Percentiles rank a stretch among this genome's conserved stretches.
phyloP scores from a whole-genome alignment of 2,797 vertebrate species.

The Buphagus erythrorhynchus region DNA sequence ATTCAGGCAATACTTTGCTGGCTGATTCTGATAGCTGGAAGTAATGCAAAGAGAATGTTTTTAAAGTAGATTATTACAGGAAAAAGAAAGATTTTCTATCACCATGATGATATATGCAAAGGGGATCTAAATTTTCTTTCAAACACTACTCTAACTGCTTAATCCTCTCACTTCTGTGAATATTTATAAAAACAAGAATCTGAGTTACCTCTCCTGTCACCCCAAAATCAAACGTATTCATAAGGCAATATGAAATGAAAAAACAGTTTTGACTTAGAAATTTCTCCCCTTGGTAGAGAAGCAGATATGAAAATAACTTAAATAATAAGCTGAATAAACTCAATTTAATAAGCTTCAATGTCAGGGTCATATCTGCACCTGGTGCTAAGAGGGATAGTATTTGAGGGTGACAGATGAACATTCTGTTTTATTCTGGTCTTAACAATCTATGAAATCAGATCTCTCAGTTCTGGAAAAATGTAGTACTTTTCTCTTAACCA shows the following conservation, averaged over 20 bases:
- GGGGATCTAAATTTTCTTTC: background rate
- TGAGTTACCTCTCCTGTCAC: background rate
- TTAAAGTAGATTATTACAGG: background rate
- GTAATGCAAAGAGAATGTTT: background rate
- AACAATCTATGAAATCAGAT: background rate
- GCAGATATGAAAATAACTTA: background rate
- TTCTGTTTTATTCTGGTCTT: background rate
- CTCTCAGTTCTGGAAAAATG: background rate
- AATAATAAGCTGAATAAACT: background rate
- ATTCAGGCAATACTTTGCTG: background rate
- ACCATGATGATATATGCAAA: background rate
- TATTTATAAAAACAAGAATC: background rate
- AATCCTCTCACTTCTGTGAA: background rate
- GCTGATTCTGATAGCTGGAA: background rate
- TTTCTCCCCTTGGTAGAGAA: background rate
- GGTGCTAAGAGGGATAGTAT: background rate
- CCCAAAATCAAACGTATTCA: background rate
- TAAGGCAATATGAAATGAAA: background rate
- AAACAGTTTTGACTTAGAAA: background rate
- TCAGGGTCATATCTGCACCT: background rate
- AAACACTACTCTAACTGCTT: background rate
- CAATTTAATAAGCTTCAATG: background rate
- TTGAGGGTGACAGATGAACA: background rate
- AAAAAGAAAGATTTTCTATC: background rate
- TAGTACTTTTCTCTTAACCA: background rate